Percentiles rank a stretch among this genome's conserved stretches.
Evolutionary conservation across 2,797 vertebrate genomes (phyloP).

Genomic region (Rhyacichthys aspro): DNA sequence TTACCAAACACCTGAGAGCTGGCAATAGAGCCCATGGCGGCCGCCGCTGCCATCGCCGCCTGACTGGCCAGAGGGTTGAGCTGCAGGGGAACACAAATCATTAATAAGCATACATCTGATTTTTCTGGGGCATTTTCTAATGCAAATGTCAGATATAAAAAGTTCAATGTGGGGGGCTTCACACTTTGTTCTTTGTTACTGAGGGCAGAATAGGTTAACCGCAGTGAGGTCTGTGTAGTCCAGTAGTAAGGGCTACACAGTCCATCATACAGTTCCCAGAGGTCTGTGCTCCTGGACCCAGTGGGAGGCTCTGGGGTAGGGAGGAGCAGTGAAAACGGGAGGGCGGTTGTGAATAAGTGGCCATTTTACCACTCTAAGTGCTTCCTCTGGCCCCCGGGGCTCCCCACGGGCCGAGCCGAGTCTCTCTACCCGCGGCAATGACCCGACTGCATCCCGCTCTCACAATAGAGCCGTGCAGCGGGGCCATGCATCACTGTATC

Average conservation of each 20-base stretch:
- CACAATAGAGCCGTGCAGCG: conserved; percentile 65
- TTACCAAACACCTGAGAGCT: conserved; percentile 95
- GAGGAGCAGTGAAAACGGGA: conserved; percentile 63
- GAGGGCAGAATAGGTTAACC: conserved; percentile 49
- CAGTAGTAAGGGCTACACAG: conserved; percentile 44
- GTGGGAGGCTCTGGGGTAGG: conserved; percentile 65
- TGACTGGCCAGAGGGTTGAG: conserved; percentile 96
- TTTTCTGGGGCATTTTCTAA: conserved; percentile 8
- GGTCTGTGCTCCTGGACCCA: conserved; percentile 65
- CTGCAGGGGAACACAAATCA: conserved; percentile 73
- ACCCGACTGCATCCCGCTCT: conserved; percentile 52
- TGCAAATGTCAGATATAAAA: conserved; percentile 12
- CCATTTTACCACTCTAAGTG: conserved; percentile 80
- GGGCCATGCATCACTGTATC: conserved; percentile 74
- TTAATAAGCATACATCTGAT: conserved; percentile 10
- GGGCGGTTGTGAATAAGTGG: conserved; percentile 76
- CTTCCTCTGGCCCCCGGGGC: conserved; percentile 69
- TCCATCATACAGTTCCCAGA: conserved; percentile 70
- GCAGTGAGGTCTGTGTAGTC: conserved; percentile 43
- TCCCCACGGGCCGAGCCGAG: conserved; percentile 58
- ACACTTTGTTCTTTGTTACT: conserved; percentile 36
- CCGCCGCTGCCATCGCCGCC: conserved; percentile 89
- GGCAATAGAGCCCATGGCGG: conserved; percentile 93
- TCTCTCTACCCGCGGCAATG: conserved; percentile 52
- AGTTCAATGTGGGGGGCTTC: background rate